Base-by-base conservation (phyloP, 2,113 vertebrate species). In the Corythoichthys haematopterus region DNA sequence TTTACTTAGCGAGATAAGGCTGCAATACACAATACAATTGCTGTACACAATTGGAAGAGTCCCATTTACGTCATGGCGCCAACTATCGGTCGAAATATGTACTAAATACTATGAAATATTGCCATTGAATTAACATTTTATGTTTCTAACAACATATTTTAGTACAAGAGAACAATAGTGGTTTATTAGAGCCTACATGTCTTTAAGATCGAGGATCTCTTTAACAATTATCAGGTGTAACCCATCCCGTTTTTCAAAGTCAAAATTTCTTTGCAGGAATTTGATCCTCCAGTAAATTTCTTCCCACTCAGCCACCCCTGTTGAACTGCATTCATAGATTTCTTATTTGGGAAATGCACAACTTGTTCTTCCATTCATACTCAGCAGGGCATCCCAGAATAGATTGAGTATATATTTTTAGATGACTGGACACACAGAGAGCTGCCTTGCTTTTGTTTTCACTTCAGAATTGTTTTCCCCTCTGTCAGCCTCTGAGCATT, bases 331-430 rank as follows among this genome's bases (percentile, higher is more conserved):
- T 40, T 11, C 6, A 57, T 57, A 15, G 15, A n/a, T 43, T 60
- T 36, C 37, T 13, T 37, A 20, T 77, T 72, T 66, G 63, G 20
- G 62, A 75, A 68, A 78, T 36, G 63, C 67, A 70, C 69, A 80
- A 75, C 75, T 78, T 70, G 84, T 85, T 89, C 87, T 90, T 90
- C 89, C 83, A 73, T 77, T 84, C 52, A 69, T 69, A 53, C 73
- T 72, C 12, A 76, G 81, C 78, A 80, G 71, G 77, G 67, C 65
- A 74, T 66, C 73, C 65, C 68, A 65, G 55, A 67, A 77, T 28
- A 47, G 72, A 73, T 72, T 71, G 65, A 79, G 10, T 70, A 64
- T 69, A 76, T 80, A 71, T 76, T 80, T 84, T 74, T 85, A 73
- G 80, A 53, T 66, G 66, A 81, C 62, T 69, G 37, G 65, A 80